These are phyloP conservation scores for Pavo muticus DNA, from an alignment of 2,113 vertebrate genomes.

Conservation along the genomic window DNA sequence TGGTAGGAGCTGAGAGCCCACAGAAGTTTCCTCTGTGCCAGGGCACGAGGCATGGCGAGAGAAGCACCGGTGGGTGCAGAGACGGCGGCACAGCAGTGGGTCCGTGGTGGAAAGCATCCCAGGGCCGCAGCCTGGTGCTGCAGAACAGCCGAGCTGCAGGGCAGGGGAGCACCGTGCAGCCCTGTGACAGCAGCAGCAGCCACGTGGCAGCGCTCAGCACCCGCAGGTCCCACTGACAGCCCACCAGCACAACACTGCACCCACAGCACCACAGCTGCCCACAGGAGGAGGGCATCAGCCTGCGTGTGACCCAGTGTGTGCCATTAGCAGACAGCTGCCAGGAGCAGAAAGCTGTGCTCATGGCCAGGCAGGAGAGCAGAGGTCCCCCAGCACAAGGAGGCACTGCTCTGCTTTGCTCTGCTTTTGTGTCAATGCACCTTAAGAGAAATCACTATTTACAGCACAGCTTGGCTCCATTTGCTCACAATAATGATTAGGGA, in stretches of 20 bases:
- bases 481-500: background rate
- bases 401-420: fast-evolving
- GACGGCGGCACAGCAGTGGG: too few species aligned
- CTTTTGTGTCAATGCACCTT: background rate
- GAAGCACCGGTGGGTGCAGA: too few species aligned
- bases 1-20: background rate
- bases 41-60: too few species aligned
- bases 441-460: background rate
- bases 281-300: background rate
- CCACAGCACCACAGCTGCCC: fast-evolving
- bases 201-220: background rate
- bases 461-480: background rate
- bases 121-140: fast-evolving
- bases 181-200: background rate
- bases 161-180: fast-evolving
- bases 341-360: background rate
- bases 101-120: background rate
- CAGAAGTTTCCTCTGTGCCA: background rate
- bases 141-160: fast-evolving
- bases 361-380: background rate
- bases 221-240: background rate
- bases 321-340: background rate
- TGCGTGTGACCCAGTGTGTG: background rate
- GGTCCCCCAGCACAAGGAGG: fast-evolving
- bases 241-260: background rate